Evolutionary conservation across 2,888 invertebrate species (phyloP).

Genomic region (Drymonia ruficornis): DNA sequence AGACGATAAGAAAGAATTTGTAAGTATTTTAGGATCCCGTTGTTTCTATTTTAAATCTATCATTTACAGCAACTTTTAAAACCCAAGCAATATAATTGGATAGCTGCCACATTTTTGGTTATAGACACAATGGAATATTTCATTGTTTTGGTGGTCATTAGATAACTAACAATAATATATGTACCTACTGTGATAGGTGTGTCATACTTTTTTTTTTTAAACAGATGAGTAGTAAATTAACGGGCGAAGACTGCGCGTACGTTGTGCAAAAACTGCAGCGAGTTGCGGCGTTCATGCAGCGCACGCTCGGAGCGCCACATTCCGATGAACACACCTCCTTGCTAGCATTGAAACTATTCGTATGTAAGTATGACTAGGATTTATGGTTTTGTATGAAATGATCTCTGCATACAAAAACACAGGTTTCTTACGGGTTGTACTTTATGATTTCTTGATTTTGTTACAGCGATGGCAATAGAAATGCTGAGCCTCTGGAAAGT

Average conservation of each 20-base stretch:
- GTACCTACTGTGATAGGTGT: too few relatives aligned
- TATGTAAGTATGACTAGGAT: constrained; percentile 70
- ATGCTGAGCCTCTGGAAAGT: constrained; percentile 97
- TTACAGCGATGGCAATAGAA: constrained; percentile 90
- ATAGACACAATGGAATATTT: too few relatives aligned
- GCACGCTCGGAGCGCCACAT: constrained; percentile 66
- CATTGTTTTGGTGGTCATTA: too few relatives aligned
- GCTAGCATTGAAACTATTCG: constrained; percentile 89
- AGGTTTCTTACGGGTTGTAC: too few relatives aligned
- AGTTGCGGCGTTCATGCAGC: constrained; percentile 88
- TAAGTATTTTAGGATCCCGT: constrained; percentile 62
- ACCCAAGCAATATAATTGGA: too few relatives aligned
- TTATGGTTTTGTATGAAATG: too few relatives aligned
- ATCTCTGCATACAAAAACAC: too few relatives aligned
- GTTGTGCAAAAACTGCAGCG: constrained; percentile 91
- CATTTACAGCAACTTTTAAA: too few relatives aligned
- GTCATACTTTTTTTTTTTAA: too few relatives aligned
- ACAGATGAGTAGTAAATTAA: constrained; percentile 88
- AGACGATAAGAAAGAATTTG: constrained; percentile 83
- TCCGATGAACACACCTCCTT: constrained; percentile 89
- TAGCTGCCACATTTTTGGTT: too few relatives aligned
- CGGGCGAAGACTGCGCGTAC: constrained; percentile 88
- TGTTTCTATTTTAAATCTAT: too few relatives aligned
- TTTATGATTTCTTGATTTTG: background rate
- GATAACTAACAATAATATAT: too few relatives aligned